These are phyloP conservation scores for Rhogogaster chlorosoma DNA, from an alignment of 2,888 invertebrate species.

Conservation along the genomic window DNA sequence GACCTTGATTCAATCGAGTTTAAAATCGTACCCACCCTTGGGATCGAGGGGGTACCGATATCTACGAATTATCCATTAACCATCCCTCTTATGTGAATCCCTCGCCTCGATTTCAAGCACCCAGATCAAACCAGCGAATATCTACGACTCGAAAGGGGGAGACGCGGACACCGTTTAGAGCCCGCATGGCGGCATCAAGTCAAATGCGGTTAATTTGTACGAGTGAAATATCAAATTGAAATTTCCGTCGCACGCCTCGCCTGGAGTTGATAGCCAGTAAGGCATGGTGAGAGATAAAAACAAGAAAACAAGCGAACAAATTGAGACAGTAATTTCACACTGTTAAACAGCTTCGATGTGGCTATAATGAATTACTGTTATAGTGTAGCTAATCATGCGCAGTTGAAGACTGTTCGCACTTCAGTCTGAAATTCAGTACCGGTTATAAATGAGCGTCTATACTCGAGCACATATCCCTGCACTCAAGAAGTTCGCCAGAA, in stretches of 20 bases:
- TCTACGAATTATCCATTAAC: slow-evolving; percentile 46
- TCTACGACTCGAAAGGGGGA: slow-evolving; percentile 15
- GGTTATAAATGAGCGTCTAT: not conserved
- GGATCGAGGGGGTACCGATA: slow-evolving; percentile 18
- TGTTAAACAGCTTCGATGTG: not conserved
- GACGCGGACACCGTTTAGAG: not conserved
- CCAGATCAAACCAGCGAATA: slow-evolving; percentile 35
- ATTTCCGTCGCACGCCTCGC: slow-evolving; percentile 25
- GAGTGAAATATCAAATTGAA: slow-evolving; percentile 40
- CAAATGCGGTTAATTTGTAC: slow-evolving; percentile 27
- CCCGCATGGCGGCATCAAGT: slow-evolving; percentile 33
- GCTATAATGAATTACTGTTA: not conserved
- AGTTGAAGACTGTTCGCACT: not conserved
- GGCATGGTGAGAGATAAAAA: not conserved
- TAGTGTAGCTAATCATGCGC: not conserved
- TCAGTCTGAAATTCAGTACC: not conserved
- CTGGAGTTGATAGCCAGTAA: not conserved
- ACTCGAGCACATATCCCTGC: not conserved
- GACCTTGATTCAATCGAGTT: slow-evolving; percentile 48
- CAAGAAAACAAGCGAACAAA: not conserved
- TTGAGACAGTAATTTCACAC: not conserved
- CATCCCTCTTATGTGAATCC: slow-evolving; percentile 26
- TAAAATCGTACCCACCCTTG: slow-evolving; percentile 24
- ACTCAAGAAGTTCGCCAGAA: not conserved
- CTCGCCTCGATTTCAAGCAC: slow-evolving; percentile 12